Conservation (phyloP, 2,113 vertebrate species). For the Pseudorasbora parva region DNA sequence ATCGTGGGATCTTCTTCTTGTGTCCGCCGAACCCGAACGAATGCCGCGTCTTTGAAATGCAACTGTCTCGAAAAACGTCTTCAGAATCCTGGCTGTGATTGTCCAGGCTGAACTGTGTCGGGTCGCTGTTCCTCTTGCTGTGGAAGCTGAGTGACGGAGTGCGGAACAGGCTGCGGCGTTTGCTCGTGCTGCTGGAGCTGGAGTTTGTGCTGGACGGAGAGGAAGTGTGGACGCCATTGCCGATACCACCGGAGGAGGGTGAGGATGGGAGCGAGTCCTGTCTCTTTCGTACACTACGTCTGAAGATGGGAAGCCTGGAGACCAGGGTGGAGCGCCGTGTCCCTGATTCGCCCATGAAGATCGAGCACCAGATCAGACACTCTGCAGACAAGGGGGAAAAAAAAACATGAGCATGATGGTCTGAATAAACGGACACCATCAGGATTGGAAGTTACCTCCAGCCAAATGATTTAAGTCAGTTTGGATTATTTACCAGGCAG, state of each 20-base stretch:
- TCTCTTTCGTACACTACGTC: slow-evolving; percentile 86
- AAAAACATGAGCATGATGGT: not conserved
- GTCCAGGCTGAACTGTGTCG: slow-evolving; percentile 78
- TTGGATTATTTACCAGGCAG: not conserved
- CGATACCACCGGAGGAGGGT: slow-evolving; percentile 86
- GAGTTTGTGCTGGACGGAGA: slow-evolving; percentile 98
- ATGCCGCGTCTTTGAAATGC: slow-evolving; percentile 83
- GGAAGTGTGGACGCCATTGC: slow-evolving; percentile 87
- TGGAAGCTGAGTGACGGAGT: slow-evolving; percentile 92
- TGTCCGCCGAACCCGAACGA: slow-evolving; percentile 87
- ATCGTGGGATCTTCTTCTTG: slow-evolving; percentile 91
- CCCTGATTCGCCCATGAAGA: slow-evolving; percentile 91
- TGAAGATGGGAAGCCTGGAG: slow-evolving; percentile 96
- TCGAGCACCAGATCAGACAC: slow-evolving; percentile 24
- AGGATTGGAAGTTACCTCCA: not conserved
- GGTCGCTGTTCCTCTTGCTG: slow-evolving; percentile 80
- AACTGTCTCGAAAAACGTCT: slow-evolving; percentile 71
- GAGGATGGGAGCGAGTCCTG: slow-evolving; percentile 95
- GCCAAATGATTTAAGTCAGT: not conserved
- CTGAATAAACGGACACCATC: not conserved
- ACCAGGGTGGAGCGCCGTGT: slow-evolving; percentile 90
- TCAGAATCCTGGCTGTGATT: slow-evolving; percentile 78
- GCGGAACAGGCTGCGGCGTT: slow-evolving; percentile 92
- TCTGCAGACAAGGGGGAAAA: slow-evolving; percentile 12
- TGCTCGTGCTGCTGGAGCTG: slow-evolving; percentile 94